Conservation (phyloP, 2,797 vertebrate genomes). For the Orestias chungarensis region DNA sequence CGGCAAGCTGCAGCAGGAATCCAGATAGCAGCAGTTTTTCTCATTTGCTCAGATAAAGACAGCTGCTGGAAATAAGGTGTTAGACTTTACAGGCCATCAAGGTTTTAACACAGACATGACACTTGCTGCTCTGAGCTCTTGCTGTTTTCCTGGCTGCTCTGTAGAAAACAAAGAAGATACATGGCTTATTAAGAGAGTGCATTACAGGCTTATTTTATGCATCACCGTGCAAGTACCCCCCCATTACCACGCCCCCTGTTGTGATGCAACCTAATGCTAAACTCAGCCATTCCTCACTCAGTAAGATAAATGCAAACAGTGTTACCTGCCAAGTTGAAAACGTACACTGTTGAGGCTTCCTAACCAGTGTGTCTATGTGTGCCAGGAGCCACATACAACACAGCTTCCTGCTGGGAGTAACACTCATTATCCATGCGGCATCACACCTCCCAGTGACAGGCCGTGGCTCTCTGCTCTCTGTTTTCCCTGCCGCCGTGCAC, state of each 20-base stretch:
- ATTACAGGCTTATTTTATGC: constrained; percentile 49
- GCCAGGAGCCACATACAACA: constrained; percentile 59
- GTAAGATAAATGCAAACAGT: constrained; percentile 62
- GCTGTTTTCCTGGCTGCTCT: constrained; percentile 29
- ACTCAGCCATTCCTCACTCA: constrained; percentile 57
- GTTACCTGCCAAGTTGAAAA: constrained; percentile 58
- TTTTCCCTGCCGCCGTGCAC: constrained; percentile 43
- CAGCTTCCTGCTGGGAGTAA: constrained; percentile 65
- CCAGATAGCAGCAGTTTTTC: constrained; percentile 25
- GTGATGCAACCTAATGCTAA: constrained; percentile 39
- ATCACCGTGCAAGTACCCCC: constrained; percentile 24
- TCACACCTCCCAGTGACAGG: constrained; percentile 62
- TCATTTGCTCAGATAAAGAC: constrained; percentile 41
- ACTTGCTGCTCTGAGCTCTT: constrained; percentile 16
- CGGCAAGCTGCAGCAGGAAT: constrained; percentile 12
- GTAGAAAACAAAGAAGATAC: constrained; percentile 23
- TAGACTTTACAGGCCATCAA: constrained; percentile 19
- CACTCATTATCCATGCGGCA: constrained; percentile 71
- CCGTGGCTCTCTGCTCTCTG: constrained; percentile 44
- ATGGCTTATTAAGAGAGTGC: constrained; percentile 26
- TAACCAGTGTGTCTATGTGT: constrained; percentile 60
- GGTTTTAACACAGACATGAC: constrained; percentile 26
- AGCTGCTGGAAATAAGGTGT: constrained; percentile 24
- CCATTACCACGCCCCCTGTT: neutral
- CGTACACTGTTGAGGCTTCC: constrained; percentile 36